Evolutionary conservation across 2,797 vertebrate species (phyloP).

Genomic region (Intellagama lesueurii): DNA sequence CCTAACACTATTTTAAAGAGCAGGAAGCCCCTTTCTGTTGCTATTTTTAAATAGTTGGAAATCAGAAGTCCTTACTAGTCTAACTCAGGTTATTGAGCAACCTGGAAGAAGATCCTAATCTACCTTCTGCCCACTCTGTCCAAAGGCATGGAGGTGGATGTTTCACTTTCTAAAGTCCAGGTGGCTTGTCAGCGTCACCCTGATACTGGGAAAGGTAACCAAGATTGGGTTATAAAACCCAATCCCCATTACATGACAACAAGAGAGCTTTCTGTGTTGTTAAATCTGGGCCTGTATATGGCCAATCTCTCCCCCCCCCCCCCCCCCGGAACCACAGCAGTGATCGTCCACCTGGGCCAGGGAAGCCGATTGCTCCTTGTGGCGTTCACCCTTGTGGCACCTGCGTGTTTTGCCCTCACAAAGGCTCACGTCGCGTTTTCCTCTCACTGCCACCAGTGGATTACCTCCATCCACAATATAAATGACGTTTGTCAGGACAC

Average conservation of each 20-base stretch:
- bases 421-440: no score
- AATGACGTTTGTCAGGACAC: no score
- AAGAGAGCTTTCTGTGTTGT: no score
- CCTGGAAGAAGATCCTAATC: no score
- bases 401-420: no score
- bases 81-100: neutral
- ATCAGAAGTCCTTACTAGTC: neutral
- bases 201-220: neutral
- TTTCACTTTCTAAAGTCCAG: neutral
- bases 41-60: neutral
- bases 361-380: no score
- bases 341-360: neutral
- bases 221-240: neutral
- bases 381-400: no score
- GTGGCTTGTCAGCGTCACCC: neutral
- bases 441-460: no score
- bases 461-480: no score
- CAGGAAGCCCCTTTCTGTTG: neutral
- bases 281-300: neutral
- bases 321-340: neutral
- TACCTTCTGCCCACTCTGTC: neutral
- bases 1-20: neutral
- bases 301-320: neutral
- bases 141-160: neutral
- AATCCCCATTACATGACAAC: neutral